Percentiles rank a stretch among this genome's conserved stretches.
phyloP scores from a whole-genome alignment of 2,797 vertebrate genomes.

The Gallinago solitaria region DNA sequence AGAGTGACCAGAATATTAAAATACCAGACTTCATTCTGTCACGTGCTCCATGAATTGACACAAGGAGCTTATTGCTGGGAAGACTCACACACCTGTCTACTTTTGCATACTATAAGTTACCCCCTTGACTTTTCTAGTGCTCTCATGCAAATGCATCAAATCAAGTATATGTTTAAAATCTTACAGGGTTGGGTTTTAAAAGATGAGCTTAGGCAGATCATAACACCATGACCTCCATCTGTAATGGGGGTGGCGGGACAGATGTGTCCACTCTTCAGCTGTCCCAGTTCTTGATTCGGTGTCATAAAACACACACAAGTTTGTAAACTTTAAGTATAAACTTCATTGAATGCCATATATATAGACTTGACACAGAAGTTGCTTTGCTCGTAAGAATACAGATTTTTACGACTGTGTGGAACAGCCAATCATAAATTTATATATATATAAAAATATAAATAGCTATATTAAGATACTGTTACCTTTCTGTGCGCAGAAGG shows the following conservation, averaged over 20 bases:
- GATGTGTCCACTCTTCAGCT: not conserved
- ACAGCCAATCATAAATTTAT: not conserved
- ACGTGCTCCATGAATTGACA: not conserved
- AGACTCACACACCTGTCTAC: rapidly evolving
- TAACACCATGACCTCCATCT: not conserved
- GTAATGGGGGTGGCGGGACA: not conserved
- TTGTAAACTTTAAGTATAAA: not conserved
- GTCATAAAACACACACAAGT: not conserved
- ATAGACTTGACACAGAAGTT: not conserved
- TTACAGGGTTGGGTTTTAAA: not conserved
- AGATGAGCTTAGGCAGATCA: not conserved
- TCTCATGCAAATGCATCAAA: not conserved
- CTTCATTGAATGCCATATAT: not conserved
- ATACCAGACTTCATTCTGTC: not conserved
- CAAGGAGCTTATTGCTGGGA: not conserved
- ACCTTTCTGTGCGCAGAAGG: not conserved
- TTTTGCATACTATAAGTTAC: not conserved
- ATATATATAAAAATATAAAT: not conserved
- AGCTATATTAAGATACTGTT: not conserved
- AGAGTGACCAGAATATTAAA: not conserved
- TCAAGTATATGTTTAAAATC: not conserved
- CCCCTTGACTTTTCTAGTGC: not conserved
- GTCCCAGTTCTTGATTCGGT: not conserved
- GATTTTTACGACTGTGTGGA: not conserved
- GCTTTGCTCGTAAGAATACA: not conserved